phyloP scores from a whole-genome alignment of 2,797 vertebrate genomes.

The Hyperoplus immaculatus region DNA sequence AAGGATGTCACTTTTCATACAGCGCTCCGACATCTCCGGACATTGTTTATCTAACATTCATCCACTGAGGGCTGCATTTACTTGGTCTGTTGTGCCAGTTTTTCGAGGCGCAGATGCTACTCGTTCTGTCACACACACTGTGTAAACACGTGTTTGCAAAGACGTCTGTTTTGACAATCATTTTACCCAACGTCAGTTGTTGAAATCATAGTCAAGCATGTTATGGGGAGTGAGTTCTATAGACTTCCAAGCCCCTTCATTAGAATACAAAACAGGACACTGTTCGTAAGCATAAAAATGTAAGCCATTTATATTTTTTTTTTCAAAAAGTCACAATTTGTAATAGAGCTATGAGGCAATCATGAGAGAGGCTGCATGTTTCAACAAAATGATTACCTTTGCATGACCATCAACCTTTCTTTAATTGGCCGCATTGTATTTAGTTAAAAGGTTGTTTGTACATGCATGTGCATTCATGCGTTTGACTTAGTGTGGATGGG shows the following conservation, averaged over 20 bases:
- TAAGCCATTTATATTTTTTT: not conserved
- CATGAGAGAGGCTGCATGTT: not conserved
- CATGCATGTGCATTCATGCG: constrained; percentile 41
- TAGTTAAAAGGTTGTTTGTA: constrained; percentile 22
- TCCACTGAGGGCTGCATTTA: not conserved
- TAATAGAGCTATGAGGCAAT: not conserved
- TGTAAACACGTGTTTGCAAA: not conserved
- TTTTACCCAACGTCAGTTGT: not conserved
- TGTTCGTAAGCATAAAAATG: not conserved
- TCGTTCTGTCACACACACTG: constrained; percentile 4
- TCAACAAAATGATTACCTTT: constrained; percentile 4
- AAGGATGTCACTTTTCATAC: constrained; percentile 28
- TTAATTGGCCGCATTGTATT: constrained; percentile 29
- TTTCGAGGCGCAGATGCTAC: not conserved
- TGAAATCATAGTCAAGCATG: not conserved
- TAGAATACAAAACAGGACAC: not conserved
- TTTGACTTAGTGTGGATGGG: constrained; percentile 38
- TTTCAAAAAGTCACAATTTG: not conserved
- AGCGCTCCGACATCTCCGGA: not conserved
- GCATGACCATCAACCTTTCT: constrained; percentile 1
- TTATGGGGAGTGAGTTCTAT: too few relatives aligned
- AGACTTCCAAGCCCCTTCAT: too few relatives aligned
- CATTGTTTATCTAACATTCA: constrained; percentile 37
- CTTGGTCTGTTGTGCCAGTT: not conserved
- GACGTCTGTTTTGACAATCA: not conserved